Evolutionary conservation across 2,888 invertebrate species (phyloP), one percentile per base, ranked within the genome.

Genomic region (Rotaria sp.): DNA sequence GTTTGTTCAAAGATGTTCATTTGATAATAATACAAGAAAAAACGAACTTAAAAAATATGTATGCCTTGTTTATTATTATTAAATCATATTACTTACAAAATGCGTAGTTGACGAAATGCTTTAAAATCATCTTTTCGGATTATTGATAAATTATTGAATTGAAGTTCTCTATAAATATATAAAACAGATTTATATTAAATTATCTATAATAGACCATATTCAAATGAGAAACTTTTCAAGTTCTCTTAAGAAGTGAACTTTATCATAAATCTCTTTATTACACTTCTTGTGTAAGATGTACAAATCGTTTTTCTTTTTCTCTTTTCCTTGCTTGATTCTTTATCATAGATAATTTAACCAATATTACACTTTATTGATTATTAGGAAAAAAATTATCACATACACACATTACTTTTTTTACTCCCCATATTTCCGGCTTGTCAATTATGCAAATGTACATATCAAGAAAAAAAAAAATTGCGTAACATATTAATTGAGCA

Each of bases 51-150:
- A 15, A 67, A 38, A 67, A 35, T 5, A 67, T 67, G 0, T 67
- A 0, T 35, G 15, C 38, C 11, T 38, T 26, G 5, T 35, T 67
- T 35, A 21, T 21, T 35, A 30, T 35, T 18, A 67, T 67, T 67
- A 67, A n/a, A 67, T 67, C 67, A 80, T 80, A 45, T 45, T 45
- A 80, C 80, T 80, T 80, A 80, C 80, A 80, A 45, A n/a, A 80
- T 80, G 11, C 80, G 80, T 45, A 80, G 45, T 80, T 80, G 80
- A 26, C 80, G 41, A 80, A 80, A 45, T 45, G 45, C 10, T 80
- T 80, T 80, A 5, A 80, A 15, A 80, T 80, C 80, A 80, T 80
- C 80, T 24, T 80, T 80, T 11, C 80, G 80, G n/a, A 80, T 80
- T 8, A 80, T 80, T 45, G 80, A 80, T 45, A 80, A n/a, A 45